Evolutionary conservation across 92 coral and sea anemone species (phyloP).

Genomic region (Bergia puertoricense): DNA sequence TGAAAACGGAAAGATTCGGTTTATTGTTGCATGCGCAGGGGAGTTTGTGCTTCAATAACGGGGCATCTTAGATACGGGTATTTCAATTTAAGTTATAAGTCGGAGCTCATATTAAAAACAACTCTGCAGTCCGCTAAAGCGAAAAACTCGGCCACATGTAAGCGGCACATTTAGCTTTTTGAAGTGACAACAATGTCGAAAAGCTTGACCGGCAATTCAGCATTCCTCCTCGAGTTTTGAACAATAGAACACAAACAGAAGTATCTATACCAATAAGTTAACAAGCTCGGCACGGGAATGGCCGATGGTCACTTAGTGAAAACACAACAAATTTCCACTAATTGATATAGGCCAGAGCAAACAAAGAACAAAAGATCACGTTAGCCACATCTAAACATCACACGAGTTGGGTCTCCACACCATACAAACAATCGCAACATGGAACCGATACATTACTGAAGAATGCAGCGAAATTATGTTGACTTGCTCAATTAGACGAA

Average conservation of each 20-base stretch:
- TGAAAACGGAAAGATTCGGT: neutral
- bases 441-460: conserved; percentile 17
- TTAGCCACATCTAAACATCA: conserved; percentile 7
- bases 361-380: neutral
- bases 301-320: conserved; percentile 40
- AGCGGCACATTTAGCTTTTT: conserved; percentile 33
- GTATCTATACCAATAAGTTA: neutral
- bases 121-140: conserved; percentile 1
- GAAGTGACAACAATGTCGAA: neutral
- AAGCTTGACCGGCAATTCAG: neutral
- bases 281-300: conserved; percentile 38
- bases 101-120: neutral
- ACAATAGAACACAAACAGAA: conserved; percentile 35
- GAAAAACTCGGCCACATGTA: conserved; percentile 13
- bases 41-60: neutral
- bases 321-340: conserved; percentile 20
- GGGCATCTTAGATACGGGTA: neutral
- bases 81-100: neutral
- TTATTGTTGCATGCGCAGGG: neutral
- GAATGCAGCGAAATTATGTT: conserved; percentile 24
- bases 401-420: neutral
- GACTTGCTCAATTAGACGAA: conserved; percentile 29
- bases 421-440: conserved; percentile 18
- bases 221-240: neutral
- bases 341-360: conserved; percentile 22